Conservation (phyloP, 2,113 vertebrate genomes). For the Poeciliopsis occidentalis region DNA sequence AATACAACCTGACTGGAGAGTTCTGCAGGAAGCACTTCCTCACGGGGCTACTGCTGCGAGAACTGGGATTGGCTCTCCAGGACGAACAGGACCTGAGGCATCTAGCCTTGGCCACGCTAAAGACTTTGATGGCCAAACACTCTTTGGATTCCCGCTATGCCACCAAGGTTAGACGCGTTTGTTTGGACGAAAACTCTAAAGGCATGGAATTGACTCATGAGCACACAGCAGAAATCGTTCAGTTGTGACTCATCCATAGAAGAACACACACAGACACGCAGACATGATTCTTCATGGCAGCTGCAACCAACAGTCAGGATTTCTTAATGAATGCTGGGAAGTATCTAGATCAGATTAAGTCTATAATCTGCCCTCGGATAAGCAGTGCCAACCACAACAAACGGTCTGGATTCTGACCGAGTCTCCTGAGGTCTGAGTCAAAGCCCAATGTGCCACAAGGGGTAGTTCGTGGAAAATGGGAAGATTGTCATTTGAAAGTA, state of each 20-base stretch:
- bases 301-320: conserved; percentile 24
- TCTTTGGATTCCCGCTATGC: conserved; percentile 92
- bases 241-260: conserved; percentile 41
- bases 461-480: conserved; percentile 9
- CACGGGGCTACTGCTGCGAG: conserved; percentile 91
- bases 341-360: conserved; percentile 40
- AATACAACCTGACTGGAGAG: conserved; percentile 95
- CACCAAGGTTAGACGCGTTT: conserved; percentile 85
- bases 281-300: conserved; percentile 44
- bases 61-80: conserved; percentile 94
- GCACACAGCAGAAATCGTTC: conserved; percentile 38
- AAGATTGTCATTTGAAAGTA: neutral
- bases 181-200: conserved; percentile 16
- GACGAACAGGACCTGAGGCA: conserved; percentile 97
- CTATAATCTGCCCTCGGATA: conserved; percentile 31
- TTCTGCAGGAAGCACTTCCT: conserved; percentile 98
- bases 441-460: conserved; percentile 18
- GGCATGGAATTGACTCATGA: conserved; percentile 32
- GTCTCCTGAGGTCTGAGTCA: neutral
- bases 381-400: conserved; percentile 46
- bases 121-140: conserved; percentile 97
- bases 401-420: neutral
- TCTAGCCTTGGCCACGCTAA: conserved; percentile 91
- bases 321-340: conserved; percentile 48
- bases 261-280: conserved; percentile 13